Conservation (phyloP, 2,113 vertebrate genomes). For the Merops nubicus region DNA sequence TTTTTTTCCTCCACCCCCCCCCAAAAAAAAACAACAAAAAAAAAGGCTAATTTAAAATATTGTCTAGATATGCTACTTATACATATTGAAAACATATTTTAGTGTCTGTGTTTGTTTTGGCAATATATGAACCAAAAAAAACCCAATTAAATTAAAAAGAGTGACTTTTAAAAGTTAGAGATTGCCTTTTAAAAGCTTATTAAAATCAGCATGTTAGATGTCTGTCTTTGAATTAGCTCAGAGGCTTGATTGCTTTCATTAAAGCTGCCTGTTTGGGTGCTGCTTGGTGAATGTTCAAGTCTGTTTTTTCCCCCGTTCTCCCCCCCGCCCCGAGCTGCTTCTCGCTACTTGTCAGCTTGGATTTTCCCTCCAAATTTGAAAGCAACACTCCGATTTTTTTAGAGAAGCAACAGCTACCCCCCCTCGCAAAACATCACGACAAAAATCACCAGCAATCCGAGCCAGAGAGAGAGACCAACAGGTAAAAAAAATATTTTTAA, state of each 20-base stretch:
- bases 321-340: background rate
- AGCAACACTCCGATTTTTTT: background rate
- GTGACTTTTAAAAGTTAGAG: constrained; percentile 78
- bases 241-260: constrained; percentile 77
- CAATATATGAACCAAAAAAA: constrained; percentile 55
- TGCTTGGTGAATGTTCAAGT: constrained; percentile 54
- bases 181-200: constrained; percentile 80
- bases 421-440: background rate
- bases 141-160: constrained; percentile 70
- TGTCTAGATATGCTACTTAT: constrained; percentile 48
- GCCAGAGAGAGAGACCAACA: constrained; percentile 66
- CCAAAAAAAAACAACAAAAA: too few relatives aligned
- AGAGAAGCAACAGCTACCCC: background rate
- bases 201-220: constrained; percentile 78
- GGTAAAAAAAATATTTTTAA: constrained; percentile 41
- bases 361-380: constrained; percentile 62
- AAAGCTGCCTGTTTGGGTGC: constrained; percentile 73
- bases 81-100: constrained; percentile 72
- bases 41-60: constrained; percentile 49
- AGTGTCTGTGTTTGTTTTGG: constrained; percentile 69
- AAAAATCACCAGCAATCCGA: background rate
- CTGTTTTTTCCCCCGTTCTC: background rate
- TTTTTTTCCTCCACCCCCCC: background rate
- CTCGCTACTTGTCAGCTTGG: constrained; percentile 61
- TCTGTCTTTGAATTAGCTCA: constrained; percentile 74